phyloP scores from a whole-genome alignment of 2,888 invertebrate genomes.

The Syritta pipiens region DNA sequence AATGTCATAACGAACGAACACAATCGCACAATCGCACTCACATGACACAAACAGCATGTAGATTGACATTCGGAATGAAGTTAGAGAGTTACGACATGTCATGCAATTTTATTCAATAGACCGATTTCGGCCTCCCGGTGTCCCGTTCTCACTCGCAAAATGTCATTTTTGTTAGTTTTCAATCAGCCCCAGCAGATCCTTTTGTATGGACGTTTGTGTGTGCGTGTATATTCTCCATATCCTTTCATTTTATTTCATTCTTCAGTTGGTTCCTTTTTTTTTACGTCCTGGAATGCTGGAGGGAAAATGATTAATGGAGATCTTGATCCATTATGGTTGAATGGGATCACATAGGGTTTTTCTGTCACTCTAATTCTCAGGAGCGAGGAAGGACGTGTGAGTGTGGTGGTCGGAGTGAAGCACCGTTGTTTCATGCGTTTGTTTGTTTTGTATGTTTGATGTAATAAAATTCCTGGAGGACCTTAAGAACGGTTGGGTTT shows the following conservation, averaged over 20 bases:
- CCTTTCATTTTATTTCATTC: slow-evolving; percentile 8
- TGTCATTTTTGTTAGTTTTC: slow-evolving; percentile 27
- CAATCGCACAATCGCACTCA: background rate
- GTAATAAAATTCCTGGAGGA: slow-evolving; percentile 5
- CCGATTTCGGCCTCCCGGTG: background rate
- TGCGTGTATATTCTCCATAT: background rate
- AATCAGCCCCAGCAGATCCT: too few relatives aligned
- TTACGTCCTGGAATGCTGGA: slow-evolving; percentile 7
- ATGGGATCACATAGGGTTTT: slow-evolving; percentile 34
- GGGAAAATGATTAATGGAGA: slow-evolving; percentile 35
- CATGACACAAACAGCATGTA: slow-evolving; percentile 11
- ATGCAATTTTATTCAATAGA: slow-evolving; percentile 27
- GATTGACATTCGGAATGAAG: slow-evolving; percentile 20
- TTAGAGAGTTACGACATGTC: slow-evolving; percentile 4
- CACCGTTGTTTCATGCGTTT: slow-evolving; percentile 3
- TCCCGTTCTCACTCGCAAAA: background rate
- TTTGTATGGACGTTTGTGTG: background rate
- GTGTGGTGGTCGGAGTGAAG: background rate
- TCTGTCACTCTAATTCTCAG: slow-evolving; percentile 30
- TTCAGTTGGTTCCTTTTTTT: background rate
- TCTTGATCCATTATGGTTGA: slow-evolving; percentile 38
- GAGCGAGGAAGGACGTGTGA: background rate
- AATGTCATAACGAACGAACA: background rate
- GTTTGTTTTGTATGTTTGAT: slow-evolving; percentile 10
- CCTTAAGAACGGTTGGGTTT: slow-evolving; percentile 4